These are phyloP conservation scores for Perithous albicinctus DNA, from an alignment of 2,888 invertebrate genomes.

Conservation along the genomic window DNA sequence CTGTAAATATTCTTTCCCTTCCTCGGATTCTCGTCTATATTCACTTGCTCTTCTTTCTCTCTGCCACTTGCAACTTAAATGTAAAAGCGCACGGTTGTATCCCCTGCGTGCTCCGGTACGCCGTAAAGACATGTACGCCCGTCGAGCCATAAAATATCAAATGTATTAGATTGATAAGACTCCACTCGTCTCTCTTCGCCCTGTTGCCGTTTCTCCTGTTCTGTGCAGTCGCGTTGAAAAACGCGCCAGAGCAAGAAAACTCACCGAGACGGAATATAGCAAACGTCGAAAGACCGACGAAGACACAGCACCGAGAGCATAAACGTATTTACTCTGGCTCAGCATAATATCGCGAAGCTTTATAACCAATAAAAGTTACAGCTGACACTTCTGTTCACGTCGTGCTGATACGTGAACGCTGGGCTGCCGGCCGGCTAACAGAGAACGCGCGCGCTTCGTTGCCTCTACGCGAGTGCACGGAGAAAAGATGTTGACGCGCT, in stretches of 20 bases:
- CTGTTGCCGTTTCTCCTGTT: slow-evolving; percentile 3
- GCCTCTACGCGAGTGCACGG: background rate
- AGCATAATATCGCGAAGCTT: slow-evolving; percentile 80
- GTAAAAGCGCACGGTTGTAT: slow-evolving; percentile 56
- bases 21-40: slow-evolving; percentile 10
- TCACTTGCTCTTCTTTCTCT: slow-evolving; percentile 18
- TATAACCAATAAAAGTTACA: slow-evolving; percentile 83
- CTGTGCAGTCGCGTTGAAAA: slow-evolving; percentile 50
- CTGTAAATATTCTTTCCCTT: slow-evolving; percentile 31
- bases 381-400: slow-evolving; percentile 78
- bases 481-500: slow-evolving; percentile 16
- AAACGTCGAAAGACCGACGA: slow-evolving; percentile 24
- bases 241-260: slow-evolving; percentile 28
- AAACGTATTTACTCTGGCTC: slow-evolving; percentile 81
- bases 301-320: slow-evolving; percentile 66
- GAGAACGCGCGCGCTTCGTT: slow-evolving; percentile 10
- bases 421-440: background rate
- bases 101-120: slow-evolving; percentile 24
- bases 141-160: slow-evolving; percentile 79
- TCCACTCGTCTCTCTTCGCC: slow-evolving; percentile 46
- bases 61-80: slow-evolving; percentile 16
- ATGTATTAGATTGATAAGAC: slow-evolving; percentile 81
- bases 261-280: slow-evolving; percentile 30
- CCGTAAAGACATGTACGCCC: slow-evolving; percentile 62
- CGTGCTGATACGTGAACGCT: slow-evolving; percentile 72